Evolutionary conservation across 2,797 vertebrate species (phyloP).

Genomic region (Rallus crepitans): DNA sequence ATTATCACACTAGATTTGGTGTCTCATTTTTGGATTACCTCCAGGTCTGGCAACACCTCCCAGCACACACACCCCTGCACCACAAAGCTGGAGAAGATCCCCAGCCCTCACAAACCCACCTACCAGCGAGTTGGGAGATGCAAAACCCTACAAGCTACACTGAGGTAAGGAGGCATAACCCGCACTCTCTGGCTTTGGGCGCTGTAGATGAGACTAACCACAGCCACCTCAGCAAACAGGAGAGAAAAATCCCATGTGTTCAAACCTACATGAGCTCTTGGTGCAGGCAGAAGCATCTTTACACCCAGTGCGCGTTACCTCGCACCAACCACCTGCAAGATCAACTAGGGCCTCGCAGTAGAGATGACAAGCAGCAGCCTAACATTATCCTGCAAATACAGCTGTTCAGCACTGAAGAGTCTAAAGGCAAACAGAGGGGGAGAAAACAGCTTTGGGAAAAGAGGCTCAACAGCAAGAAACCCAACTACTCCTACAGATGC

Average conservation of each 20-base stretch:
- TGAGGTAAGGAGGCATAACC: not conserved
- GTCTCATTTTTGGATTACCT: not conserved
- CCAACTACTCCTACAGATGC: slow-evolving; percentile 11
- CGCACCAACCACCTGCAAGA: slow-evolving; percentile 32
- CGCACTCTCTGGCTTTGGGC: not conserved
- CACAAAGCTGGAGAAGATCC: not conserved
- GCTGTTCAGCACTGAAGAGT: slow-evolving; percentile 45
- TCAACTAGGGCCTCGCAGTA: not conserved
- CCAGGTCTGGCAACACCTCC: not conserved
- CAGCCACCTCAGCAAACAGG: not conserved
- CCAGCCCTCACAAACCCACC: not conserved
- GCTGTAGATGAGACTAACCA: not conserved
- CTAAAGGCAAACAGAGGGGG: slow-evolving; percentile 43
- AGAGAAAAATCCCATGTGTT: slow-evolving; percentile 29
- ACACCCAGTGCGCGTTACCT: not conserved
- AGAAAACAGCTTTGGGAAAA: slow-evolving; percentile 43
- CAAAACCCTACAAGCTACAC: not conserved
- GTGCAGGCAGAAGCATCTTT: slow-evolving; percentile 29
- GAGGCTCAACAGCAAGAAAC: slow-evolving; percentile 40
- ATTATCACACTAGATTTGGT: not conserved
- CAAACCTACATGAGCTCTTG: slow-evolving; percentile 26
- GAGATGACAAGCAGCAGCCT: slow-evolving; percentile 61
- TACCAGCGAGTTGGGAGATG: not conserved
- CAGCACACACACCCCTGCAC: not conserved
- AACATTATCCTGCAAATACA: slow-evolving; percentile 46